These are phyloP conservation scores for Atethmia centrago DNA, from an alignment of 2,888 invertebrate genomes.

Conservation along the genomic window DNA sequence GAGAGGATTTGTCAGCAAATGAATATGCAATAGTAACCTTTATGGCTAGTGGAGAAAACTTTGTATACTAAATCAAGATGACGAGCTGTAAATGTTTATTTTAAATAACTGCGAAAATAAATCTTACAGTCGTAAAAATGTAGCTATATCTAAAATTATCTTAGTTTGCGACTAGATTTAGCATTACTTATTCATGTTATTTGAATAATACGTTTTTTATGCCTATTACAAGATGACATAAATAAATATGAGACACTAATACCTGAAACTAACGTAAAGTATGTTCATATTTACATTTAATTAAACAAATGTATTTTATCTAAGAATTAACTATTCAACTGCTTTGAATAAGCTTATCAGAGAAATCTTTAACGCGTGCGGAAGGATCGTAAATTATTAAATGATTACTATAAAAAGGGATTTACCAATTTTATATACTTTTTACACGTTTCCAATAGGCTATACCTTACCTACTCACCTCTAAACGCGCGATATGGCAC, in stretches of 20 bases:
- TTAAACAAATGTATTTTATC: not conserved
- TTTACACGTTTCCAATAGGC: slow-evolving; percentile 7
- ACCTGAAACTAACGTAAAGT: not conserved
- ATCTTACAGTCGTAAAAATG: slow-evolving; percentile 2
- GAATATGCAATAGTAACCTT: not conserved
- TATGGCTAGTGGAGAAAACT: not conserved
- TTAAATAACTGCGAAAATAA: slow-evolving; percentile 1
- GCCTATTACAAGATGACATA: slow-evolving; percentile 6
- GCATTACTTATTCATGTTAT: slow-evolving; percentile 20
- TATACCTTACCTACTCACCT: not conserved
- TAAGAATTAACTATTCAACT: not conserved
- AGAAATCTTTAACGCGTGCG: not conserved
- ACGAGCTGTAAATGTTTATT: not conserved
- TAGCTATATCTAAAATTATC: not conserved
- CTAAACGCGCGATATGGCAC: slow-evolving; percentile 20
- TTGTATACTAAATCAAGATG: not conserved
- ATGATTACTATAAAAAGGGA: not conserved
- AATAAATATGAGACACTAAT: slow-evolving; percentile 5
- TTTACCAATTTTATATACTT: not conserved
- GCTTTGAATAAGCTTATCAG: not conserved
- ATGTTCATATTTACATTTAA: slow-evolving; percentile 11
- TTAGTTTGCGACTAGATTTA: not conserved
- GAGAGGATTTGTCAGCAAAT: not conserved
- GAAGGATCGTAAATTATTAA: slow-evolving; percentile 6
- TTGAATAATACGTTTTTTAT: slow-evolving; percentile 28